Conservation (phyloP, 2,113 vertebrate genomes). For the Anarrhichthys ocellatus region DNA sequence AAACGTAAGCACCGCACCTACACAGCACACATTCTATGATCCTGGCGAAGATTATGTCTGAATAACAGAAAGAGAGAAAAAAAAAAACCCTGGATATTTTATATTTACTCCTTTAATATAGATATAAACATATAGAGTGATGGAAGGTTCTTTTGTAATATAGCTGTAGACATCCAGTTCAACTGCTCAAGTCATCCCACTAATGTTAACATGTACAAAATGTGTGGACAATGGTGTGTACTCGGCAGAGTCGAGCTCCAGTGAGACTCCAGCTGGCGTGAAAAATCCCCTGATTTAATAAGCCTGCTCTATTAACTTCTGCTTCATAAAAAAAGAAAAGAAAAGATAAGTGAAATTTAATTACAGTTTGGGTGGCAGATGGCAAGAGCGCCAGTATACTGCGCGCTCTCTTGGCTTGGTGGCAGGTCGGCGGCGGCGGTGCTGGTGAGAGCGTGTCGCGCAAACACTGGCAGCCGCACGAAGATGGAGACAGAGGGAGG, state of each 20-base stretch:
- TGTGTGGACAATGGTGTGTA: slow-evolving; percentile 43
- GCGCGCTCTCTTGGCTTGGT: slow-evolving; percentile 47
- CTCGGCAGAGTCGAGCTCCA: slow-evolving; percentile 49
- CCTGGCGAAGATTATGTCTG: not conserved
- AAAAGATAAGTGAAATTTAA: slow-evolving; percentile 77
- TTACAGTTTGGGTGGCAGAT: slow-evolving; percentile 82
- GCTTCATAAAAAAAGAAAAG: slow-evolving; percentile 73
- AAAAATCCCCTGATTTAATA: slow-evolving; percentile 77
- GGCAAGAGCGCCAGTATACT: slow-evolving; percentile 52
- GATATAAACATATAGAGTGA: not conserved
- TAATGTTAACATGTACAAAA: slow-evolving; percentile 31
- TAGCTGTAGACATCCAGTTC: not conserved
- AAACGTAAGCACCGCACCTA: not conserved
- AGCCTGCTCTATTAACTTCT: slow-evolving; percentile 75
- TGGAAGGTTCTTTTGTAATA: not conserved
- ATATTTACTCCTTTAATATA: not conserved
- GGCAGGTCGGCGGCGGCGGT: slow-evolving; percentile 4
- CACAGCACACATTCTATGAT: not conserved
- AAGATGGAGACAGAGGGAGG: slow-evolving; percentile 47
- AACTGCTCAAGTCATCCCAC: slow-evolving; percentile 3
- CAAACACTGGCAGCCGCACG: slow-evolving; percentile 42
- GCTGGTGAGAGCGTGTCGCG: slow-evolving; percentile 21
- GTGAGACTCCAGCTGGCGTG: slow-evolving; percentile 67
- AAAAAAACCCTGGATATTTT: not conserved
- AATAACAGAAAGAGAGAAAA: not conserved